Evolutionary conservation across 2,113 vertebrate genomes (phyloP).

Genomic region (Casuarius casuarius): DNA sequence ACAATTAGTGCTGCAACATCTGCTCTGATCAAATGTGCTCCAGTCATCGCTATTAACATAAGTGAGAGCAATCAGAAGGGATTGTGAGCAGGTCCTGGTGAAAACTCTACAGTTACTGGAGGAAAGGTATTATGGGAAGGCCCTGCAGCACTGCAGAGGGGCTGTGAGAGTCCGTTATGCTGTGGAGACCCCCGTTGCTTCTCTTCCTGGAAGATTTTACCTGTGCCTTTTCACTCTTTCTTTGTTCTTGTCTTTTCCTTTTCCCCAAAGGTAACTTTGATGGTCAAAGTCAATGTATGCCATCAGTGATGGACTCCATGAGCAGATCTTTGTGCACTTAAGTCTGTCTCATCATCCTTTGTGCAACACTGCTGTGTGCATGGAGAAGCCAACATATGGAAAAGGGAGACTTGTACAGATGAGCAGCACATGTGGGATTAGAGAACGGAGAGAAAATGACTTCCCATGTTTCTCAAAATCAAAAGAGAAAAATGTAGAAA

Average conservation of each 20-base stretch:
- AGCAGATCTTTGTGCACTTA: fast-evolving
- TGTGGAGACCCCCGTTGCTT: not conserved
- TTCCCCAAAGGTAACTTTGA: not conserved
- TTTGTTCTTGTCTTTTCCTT: not conserved
- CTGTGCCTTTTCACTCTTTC: not conserved
- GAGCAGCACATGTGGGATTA: too few species aligned
- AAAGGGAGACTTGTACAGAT: not conserved
- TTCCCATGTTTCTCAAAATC: not conserved
- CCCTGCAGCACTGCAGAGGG: not conserved
- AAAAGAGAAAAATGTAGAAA: too few species aligned
- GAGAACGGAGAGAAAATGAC: not conserved
- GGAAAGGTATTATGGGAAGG: not conserved
- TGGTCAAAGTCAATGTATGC: not conserved
- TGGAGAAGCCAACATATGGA: too few species aligned
- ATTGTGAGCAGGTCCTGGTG: not conserved
- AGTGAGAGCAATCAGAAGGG: not conserved
- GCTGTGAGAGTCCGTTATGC: not conserved
- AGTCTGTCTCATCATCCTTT: not conserved
- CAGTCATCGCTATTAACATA: not conserved
- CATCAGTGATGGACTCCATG: fast-evolving
- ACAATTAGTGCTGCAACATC: not conserved
- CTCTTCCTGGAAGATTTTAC: not conserved
- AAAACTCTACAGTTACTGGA: fast-evolving
- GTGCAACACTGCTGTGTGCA: not conserved
- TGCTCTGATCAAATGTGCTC: not conserved